A percentile compares a stretch with the other conserved stretches of the same genome.
Evolutionary conservation across 2,888 invertebrate genomes (phyloP).

Genomic region (Gnatocerus cornutus): DNA sequence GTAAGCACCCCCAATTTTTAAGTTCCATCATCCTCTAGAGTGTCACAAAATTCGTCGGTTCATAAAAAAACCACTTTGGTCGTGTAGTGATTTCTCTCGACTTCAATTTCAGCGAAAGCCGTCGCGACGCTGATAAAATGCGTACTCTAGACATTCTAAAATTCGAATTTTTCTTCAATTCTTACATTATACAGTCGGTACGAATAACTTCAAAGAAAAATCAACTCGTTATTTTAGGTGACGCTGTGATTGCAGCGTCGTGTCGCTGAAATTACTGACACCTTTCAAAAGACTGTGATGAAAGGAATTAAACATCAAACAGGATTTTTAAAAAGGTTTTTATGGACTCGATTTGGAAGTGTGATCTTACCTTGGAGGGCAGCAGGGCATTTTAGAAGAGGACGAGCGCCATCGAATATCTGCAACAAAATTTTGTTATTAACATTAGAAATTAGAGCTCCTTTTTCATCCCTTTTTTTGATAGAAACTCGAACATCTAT

Average conservation of each 20-base stretch:
- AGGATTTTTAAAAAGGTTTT: background rate
- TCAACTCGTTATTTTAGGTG: slow-evolving; percentile 24
- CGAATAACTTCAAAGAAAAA: slow-evolving; percentile 23
- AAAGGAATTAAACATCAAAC: slow-evolving; percentile 20
- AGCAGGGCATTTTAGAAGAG: background rate
- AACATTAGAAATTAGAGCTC: too few species aligned
- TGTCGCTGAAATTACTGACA: slow-evolving; percentile 3
- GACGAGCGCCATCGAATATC: background rate
- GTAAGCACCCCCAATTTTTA: too few species aligned
- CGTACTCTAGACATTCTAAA: background rate
- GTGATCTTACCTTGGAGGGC: slow-evolving; percentile 8
- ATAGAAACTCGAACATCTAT: too few species aligned
- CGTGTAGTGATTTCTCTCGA: slow-evolving; percentile 1
- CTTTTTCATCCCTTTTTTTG: too few species aligned
- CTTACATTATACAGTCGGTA: background rate
- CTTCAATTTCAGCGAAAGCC: slow-evolving; percentile 1
- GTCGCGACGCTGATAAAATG: background rate
- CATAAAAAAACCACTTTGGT: background rate
- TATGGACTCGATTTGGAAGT: background rate
- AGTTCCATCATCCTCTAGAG: too few species aligned
- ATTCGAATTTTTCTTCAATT: slow-evolving; percentile 4
- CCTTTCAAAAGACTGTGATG: slow-evolving; percentile 16
- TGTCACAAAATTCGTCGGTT: too few species aligned
- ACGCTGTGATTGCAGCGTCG: slow-evolving; percentile 2
- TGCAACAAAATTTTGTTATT: background rate